These are phyloP conservation scores for Pipa parva DNA, from an alignment of 2,113 vertebrate species.

Conservation along the genomic window DNA sequence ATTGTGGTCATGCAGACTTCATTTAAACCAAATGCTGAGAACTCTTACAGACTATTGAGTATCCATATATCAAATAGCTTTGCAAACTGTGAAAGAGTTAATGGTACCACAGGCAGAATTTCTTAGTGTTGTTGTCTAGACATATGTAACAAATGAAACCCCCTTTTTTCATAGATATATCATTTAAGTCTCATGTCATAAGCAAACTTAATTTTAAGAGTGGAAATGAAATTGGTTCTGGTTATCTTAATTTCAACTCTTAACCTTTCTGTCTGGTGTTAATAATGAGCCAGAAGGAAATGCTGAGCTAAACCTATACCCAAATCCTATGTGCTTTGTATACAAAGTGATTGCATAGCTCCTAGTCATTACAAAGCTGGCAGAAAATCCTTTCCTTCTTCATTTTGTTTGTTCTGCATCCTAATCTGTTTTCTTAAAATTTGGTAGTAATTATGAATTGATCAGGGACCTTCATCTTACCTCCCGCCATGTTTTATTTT, in stretches of 20 bases:
- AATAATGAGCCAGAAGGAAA: not conserved
- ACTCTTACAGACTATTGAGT: not conserved
- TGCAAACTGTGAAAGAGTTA: not conserved
- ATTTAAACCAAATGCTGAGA: slow-evolving; percentile 30
- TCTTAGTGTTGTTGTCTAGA: slow-evolving; percentile 21
- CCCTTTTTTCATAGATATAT: not conserved
- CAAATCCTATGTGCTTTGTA: too few species aligned
- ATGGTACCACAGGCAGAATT: not conserved
- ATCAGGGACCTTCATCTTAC: too few species aligned
- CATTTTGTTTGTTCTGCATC: too few species aligned
- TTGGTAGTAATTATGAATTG: too few species aligned
- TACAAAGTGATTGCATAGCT: too few species aligned
- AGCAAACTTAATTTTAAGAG: slow-evolving; percentile 3
- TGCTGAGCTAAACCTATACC: not conserved
- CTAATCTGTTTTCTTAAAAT: too few species aligned
- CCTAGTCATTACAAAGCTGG: too few species aligned
- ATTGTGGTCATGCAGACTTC: slow-evolving; percentile 9
- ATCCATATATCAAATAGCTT: not conserved
- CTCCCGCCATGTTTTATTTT: too few species aligned
- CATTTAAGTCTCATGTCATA: not conserved
- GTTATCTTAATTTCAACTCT: not conserved
- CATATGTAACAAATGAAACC: slow-evolving; percentile 11
- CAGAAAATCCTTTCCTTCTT: too few species aligned
- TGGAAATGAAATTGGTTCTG: slow-evolving; percentile 8
- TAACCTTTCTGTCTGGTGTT: not conserved